phyloP scores from a whole-genome alignment of 2,113 vertebrate genomes.

The Sturnus vulgaris region DNA sequence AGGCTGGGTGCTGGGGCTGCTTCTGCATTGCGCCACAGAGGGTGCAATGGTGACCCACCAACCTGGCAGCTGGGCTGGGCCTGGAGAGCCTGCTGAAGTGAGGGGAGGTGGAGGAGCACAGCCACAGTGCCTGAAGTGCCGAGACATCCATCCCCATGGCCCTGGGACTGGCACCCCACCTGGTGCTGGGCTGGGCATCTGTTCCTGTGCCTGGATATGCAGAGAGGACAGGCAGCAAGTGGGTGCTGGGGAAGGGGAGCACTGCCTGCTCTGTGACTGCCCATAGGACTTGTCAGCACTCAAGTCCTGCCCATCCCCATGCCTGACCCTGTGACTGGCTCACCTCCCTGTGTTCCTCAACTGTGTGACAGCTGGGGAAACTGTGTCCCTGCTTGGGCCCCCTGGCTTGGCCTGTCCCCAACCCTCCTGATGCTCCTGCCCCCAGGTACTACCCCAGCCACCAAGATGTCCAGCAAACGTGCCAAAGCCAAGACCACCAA shows the following conservation, averaged over 20 bases:
- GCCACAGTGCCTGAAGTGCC: not conserved
- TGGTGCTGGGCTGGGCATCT: not conserved
- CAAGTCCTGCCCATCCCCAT: rapidly evolving
- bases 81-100: not conserved
- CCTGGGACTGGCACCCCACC: rapidly evolving
- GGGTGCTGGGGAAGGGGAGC: not conserved
- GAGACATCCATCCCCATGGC: not conserved
- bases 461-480: conserved; percentile 95
- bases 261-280: not conserved
- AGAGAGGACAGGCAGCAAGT: not conserved
- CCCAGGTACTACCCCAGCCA: conserved; percentile 27
- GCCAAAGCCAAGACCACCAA: conserved; percentile 99
- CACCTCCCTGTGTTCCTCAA: not conserved
- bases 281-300: not conserved
- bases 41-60: rapidly evolving
- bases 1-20: not conserved
- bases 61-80: not conserved
- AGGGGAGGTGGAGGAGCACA: not conserved
- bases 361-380: not conserved
- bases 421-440: not conserved
- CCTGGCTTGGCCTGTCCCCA: rapidly evolving
- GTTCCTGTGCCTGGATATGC: rapidly evolving
- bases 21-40: rapidly evolving
- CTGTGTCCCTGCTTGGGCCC: not conserved
- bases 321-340: rapidly evolving